Conservation (phyloP, 1,140 invertebrate genomes). For the Brachionus rotundiformis region DNA sequence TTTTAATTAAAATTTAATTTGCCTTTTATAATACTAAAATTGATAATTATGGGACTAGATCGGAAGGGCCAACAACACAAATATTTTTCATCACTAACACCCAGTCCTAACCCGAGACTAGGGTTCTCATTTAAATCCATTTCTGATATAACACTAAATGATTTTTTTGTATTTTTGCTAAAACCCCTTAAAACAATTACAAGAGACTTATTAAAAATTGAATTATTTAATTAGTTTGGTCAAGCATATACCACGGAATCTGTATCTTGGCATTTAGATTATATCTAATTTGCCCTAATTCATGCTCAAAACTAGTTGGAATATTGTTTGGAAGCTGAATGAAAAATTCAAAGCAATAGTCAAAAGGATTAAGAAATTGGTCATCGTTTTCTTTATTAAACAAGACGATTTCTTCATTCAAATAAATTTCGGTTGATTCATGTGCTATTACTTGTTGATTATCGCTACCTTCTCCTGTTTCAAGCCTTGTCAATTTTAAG, state of each 20-base stretch:
- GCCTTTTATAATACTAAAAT: slow-evolving; percentile 37
- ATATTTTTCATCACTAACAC: slow-evolving; percentile 40
- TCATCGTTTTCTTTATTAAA: slow-evolving; percentile 14
- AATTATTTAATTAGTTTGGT: too few relatives aligned
- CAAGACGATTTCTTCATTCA: neutral
- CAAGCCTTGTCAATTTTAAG: slow-evolving; percentile 1
- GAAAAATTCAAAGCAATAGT: slow-evolving; percentile 64
- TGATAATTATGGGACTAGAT: slow-evolving; percentile 32
- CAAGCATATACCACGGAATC: slow-evolving; percentile 57
- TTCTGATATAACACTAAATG: slow-evolving; percentile 59
- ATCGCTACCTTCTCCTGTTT: neutral
- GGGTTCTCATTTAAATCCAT: slow-evolving; percentile 57
- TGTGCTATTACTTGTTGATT: neutral
- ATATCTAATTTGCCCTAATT: slow-evolving; percentile 65
- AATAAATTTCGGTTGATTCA: slow-evolving; percentile 27
- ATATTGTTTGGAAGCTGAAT: slow-evolving; percentile 64
- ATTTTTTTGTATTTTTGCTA: slow-evolving; percentile 56
- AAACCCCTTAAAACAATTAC: slow-evolving; percentile 50
- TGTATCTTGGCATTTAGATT: slow-evolving; percentile 63
- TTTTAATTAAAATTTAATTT: neutral
- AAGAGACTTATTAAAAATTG: too few relatives aligned
- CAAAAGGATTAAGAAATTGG: slow-evolving; percentile 55
- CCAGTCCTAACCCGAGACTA: neutral
- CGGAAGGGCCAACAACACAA: slow-evolving; percentile 14
- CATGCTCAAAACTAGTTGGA: slow-evolving; percentile 66